A percentile compares a stretch with the other conserved stretches of the same genome.
These are phyloP conservation scores for Merodon equestris DNA, from an alignment of 2,888 invertebrate species.

Conservation along the genomic window DNA sequence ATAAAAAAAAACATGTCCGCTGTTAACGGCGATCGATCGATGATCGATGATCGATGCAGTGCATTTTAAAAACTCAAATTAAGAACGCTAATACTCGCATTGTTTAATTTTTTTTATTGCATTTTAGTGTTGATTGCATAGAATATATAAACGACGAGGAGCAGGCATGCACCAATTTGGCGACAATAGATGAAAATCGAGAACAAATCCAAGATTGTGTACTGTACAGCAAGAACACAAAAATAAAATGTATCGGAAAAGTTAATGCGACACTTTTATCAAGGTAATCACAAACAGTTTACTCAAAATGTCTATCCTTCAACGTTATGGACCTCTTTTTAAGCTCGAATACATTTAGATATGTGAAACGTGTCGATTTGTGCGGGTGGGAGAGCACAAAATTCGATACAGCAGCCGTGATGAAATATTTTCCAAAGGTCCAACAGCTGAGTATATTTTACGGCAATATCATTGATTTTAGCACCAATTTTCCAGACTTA, in stretches of 20 bases:
- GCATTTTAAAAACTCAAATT: too few species aligned
- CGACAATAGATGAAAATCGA: background rate
- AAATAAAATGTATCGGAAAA: conserved; percentile 32
- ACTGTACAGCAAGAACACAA: background rate
- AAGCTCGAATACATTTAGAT: conserved; percentile 30
- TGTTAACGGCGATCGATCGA: too few species aligned
- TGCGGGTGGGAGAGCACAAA: conserved; percentile 76
- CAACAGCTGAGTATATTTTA: conserved; percentile 75
- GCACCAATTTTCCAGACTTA: conserved; percentile 76
- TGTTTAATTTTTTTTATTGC: conserved; percentile 6
- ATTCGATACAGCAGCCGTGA: conserved; percentile 73
- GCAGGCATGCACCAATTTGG: conserved; percentile 23
- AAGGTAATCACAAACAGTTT: conserved; percentile 17
- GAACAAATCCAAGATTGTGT: conserved; percentile 16
- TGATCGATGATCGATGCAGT: too few species aligned
- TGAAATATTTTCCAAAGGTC: conserved; percentile 74
- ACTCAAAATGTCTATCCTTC: too few species aligned
- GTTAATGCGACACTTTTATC: conserved; percentile 10
- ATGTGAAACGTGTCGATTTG: conserved; percentile 65
- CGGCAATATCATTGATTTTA: conserved; percentile 74
- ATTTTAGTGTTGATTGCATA: background rate
- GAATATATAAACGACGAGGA: background rate
- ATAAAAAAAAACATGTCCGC: too few species aligned
- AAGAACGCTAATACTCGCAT: too few species aligned
- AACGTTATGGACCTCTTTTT: too few species aligned